A percentile compares a stretch with the other conserved stretches of the same genome.
These are phyloP conservation scores for Campylomormyrus numenius DNA, from an alignment of 2,113 vertebrate genomes.

Conservation along the genomic window DNA sequence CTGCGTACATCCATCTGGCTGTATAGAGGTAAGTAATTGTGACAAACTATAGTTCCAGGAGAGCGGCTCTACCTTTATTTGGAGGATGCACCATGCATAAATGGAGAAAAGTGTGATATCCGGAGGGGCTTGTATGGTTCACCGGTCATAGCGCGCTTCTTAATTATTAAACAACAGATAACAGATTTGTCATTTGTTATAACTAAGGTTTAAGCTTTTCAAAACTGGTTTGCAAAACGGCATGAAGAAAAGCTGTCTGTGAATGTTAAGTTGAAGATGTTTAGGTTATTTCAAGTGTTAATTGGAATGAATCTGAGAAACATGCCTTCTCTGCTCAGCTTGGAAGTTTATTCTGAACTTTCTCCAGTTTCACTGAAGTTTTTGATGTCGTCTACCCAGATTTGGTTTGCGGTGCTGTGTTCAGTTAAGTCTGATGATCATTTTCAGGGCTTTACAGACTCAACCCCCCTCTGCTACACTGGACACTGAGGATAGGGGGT, in stretches of 20 bases:
- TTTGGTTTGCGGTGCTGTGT: background rate
- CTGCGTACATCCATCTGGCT: background rate
- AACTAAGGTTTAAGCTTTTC: background rate
- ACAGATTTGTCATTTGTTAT: background rate
- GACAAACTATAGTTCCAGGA: background rate
- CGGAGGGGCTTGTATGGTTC: background rate
- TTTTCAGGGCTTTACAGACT: background rate
- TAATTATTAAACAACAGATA: background rate
- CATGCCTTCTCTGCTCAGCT: background rate
- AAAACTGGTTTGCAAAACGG: background rate
- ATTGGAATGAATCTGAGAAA: background rate
- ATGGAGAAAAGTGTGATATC: background rate
- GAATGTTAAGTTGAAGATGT: background rate
- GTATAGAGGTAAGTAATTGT: background rate
- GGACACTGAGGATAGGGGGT: background rate
- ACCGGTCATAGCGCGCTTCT: background rate
- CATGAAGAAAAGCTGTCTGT: background rate
- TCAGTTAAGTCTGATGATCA: background rate
- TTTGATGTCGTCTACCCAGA: background rate
- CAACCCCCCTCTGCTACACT: background rate
- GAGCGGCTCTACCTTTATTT: background rate
- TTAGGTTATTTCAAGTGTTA: background rate
- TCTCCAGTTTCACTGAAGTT: background rate
- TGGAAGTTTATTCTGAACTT: background rate
- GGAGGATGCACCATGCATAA: background rate